These are phyloP conservation scores for Mesitornis unicolor DNA, from an alignment of 2,113 vertebrate genomes.

Conservation along the genomic window DNA sequence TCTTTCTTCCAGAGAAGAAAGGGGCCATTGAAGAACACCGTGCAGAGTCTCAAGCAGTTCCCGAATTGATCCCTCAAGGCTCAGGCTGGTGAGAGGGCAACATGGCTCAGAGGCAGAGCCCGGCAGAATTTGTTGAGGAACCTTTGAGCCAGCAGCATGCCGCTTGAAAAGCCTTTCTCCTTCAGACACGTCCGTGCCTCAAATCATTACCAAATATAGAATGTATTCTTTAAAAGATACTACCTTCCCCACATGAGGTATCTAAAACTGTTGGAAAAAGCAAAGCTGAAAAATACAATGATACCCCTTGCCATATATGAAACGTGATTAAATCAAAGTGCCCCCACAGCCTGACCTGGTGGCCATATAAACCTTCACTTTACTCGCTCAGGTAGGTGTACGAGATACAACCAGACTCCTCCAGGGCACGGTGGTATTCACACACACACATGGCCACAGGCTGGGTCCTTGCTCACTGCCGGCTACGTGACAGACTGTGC, in stretches of 20 bases:
- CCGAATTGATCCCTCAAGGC: not conserved
- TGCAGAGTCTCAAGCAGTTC: conserved; percentile 31
- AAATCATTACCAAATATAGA: conserved; percentile 39
- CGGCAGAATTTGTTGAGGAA: conserved; percentile 12
- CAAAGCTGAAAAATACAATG: not conserved
- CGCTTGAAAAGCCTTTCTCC: conserved; percentile 44
- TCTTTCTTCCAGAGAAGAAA: conserved; percentile 34
- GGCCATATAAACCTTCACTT: not conserved
- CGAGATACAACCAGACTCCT: not conserved
- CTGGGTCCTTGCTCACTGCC: fast-evolving
- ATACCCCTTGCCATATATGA: not conserved
- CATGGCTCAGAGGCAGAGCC: not conserved
- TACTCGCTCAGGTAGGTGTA: fast-evolving
- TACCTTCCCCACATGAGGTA: conserved; percentile 11
- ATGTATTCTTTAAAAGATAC: conserved; percentile 26
- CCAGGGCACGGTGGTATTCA: fast-evolving
- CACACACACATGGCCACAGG: fast-evolving
- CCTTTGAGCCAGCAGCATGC: conserved; percentile 38
- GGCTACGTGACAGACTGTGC: fast-evolving
- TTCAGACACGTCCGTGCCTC: not conserved
- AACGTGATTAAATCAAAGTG: not conserved
- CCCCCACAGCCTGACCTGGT: not conserved
- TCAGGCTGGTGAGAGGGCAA: conserved; percentile 36
- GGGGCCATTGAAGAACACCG: not conserved
- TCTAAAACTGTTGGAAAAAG: conserved; percentile 24